Evolutionary conservation across 1,140 invertebrate species (phyloP), one percentile per base, ranked within the genome.

Genomic region (Drosophila mojavensis): DNA sequence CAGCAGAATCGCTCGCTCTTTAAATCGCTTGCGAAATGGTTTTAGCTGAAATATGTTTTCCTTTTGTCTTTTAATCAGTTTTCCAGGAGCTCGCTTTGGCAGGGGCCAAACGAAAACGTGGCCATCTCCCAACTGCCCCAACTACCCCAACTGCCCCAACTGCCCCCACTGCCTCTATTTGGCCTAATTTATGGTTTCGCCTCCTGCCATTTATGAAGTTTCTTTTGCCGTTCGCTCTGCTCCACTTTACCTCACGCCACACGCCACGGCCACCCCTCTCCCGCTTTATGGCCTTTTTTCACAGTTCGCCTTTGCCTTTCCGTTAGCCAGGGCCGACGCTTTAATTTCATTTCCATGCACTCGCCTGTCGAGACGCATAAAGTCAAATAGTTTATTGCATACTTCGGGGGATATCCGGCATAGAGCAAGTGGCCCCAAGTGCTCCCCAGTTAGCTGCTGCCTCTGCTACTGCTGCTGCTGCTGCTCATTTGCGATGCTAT

Each of bases 331-430:
- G 43, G 33, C 33, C n/a, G 43, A 5, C 43, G 59, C 67, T 65
- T 75, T 75, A 71, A 70, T 71, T 71, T 71, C 64, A 56, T 75
- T 65, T 60, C 20, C 55, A 48, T 75, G 67, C 73, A 71, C 68
- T 75, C 53, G 43, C 54, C 53, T 41, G 55, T 33, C 47, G 28
- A 5, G 41, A 20, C 28, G 10, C 73, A 36, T 71, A 60, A 72
- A 65, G 55, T 71, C 36, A 60, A 36, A 73, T 45, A 73, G 43
- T 72, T 73, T 62, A 77, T 67, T 20, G 69, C 62, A 67, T 67
- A 73, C 74, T 73, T 73, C 36, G 51, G 69, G 69, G 61, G 17
- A 61, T 71, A 70, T 54, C 59, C 65, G 61, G 53, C 54, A 33
- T 26, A 39, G 41, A 55, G n/a, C 43, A 10, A 47, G 17, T 24